Evolutionary conservation across 2,888 invertebrate species (phyloP).

Genomic region (Gari tellinella): DNA sequence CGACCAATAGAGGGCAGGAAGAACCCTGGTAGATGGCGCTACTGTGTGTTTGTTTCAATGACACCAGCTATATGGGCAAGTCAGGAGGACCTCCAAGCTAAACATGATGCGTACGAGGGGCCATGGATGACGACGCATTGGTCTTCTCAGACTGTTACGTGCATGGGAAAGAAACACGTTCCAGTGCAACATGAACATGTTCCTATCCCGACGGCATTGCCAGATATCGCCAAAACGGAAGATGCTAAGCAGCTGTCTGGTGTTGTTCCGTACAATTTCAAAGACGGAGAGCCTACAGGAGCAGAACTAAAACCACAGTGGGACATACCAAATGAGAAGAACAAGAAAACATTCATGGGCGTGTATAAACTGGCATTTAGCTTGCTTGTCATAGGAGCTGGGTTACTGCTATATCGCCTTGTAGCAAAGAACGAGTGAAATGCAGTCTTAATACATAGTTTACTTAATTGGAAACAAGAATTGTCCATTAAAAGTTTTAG

Average conservation of each 20-base stretch:
- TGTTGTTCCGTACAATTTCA: conserved; percentile 61
- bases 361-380: too few species aligned
- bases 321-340: conserved; percentile 5
- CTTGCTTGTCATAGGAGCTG: too few species aligned
- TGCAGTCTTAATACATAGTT: too few species aligned
- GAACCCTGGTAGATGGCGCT: conserved; percentile 68
- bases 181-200: neutral
- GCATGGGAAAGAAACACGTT: neutral
- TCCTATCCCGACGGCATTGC: conserved; percentile 37
- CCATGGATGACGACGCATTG: conserved; percentile 68
- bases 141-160: conserved; percentile 55
- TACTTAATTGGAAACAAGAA: too few species aligned
- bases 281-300: conserved; percentile 66
- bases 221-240: conserved; percentile 61
- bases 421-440: too few species aligned
- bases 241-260: conserved; percentile 63
- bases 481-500: too few species aligned
- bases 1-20: conserved; percentile 59
- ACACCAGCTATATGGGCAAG: conserved; percentile 73
- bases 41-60: conserved; percentile 72
- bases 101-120: conserved; percentile 61
- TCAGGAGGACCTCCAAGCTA: conserved; percentile 56
- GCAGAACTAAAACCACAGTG: conserved; percentile 59
- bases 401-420: too few species aligned
- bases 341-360: too few species aligned